phyloP scores from a whole-genome alignment of 1,140 invertebrate species.

The Archivesica marissinica region DNA sequence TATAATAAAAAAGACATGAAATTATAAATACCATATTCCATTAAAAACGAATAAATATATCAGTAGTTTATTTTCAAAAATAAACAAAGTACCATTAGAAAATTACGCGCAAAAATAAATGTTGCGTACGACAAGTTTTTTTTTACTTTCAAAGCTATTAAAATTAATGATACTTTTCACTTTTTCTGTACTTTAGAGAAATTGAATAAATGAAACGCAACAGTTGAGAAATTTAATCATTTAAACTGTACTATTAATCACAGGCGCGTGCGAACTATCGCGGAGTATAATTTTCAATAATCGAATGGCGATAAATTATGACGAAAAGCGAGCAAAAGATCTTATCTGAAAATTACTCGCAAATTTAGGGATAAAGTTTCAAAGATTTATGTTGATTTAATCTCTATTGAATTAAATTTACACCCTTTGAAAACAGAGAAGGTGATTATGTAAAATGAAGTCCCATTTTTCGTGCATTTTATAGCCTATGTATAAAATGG shows the following conservation, averaged over 20 bases:
- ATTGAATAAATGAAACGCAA: background rate
- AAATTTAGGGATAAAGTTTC: slow-evolving; percentile 5
- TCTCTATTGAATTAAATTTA: background rate
- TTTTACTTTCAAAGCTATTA: no score
- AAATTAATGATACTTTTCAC: no score
- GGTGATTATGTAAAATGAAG: background rate
- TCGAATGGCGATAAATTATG: slow-evolving; percentile 4
- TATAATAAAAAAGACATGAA: no score
- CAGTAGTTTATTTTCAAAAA: no score
- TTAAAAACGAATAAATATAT: no score
- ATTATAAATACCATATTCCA: no score
- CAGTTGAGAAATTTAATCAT: background rate
- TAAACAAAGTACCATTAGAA: no score
- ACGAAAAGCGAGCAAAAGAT: background rate
- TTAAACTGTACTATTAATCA: background rate
- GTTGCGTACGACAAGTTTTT: no score
- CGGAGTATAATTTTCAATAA: background rate
- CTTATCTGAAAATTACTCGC: background rate
- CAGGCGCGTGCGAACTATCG: background rate
- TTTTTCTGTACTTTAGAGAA: no score
- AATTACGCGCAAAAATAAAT: no score
- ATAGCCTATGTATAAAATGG: no score
- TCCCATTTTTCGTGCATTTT: background rate
- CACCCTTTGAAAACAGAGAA: background rate
- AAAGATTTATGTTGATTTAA: slow-evolving; percentile 4